Percentiles rank a stretch among this genome's conserved stretches.
Conservation (phyloP, 2,888 invertebrate species). For the Marasmarcha lunaedactyla region DNA sequence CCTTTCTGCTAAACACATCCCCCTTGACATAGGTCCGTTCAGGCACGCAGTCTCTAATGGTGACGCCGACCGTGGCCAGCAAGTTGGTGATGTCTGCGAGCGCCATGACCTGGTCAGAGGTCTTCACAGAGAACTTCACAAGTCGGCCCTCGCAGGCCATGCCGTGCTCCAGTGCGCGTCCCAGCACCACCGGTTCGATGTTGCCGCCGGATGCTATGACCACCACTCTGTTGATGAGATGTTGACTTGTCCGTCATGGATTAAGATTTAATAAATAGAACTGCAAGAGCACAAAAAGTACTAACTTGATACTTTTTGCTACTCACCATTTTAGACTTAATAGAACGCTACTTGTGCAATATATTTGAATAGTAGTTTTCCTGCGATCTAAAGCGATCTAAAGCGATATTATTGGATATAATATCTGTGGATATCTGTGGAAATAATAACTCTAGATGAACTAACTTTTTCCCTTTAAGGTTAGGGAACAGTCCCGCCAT, state of each 20-base stretch:
- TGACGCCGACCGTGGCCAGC: conserved; percentile 81
- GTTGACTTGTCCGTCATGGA: no score
- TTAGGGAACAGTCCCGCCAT: conserved; percentile 84
- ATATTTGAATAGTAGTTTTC: no score
- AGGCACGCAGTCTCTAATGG: conserved; percentile 93
- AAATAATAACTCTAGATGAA: no score
- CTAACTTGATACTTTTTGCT: no score
- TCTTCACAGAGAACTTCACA: conserved; percentile 69
- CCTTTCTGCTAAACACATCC: conserved; percentile 78
- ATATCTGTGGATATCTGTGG: no score
- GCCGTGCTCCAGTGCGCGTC: conserved; percentile 89
- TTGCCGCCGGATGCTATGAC: conserved; percentile 87
- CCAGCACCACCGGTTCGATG: conserved; percentile 90
- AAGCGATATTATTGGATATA: no score
- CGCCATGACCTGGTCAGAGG: conserved; percentile 88
- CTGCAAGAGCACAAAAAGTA: no score
- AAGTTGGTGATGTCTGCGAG: conserved; percentile 84
- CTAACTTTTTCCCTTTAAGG: conserved; percentile 84
- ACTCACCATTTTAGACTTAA: no score
- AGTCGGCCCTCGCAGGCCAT: conserved; percentile 88
- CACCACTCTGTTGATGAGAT: conserved; percentile 88
- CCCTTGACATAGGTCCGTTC: conserved; percentile 93
- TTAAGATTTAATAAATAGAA: no score
- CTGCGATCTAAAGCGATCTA: no score
- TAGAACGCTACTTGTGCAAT: no score